Evolutionary conservation across 2,888 invertebrate species (phyloP).

Genomic region (Isotomurus palustris): DNA sequence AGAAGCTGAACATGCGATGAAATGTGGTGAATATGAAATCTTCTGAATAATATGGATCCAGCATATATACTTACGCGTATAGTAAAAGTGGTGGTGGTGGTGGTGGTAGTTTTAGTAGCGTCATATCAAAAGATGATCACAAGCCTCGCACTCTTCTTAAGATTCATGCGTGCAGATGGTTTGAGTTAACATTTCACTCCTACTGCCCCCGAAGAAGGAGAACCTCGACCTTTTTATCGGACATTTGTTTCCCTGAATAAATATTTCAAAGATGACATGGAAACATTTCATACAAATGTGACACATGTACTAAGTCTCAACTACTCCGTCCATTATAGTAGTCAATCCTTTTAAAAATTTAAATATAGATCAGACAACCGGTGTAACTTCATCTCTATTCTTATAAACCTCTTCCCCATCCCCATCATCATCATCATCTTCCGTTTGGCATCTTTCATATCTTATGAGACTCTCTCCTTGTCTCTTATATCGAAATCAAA

Average conservation of each 20-base stretch:
- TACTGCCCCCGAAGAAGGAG: no score
- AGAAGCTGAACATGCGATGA: no score
- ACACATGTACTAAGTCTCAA: slow-evolving; percentile 9
- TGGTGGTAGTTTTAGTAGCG: no score
- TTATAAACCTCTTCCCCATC: neutral
- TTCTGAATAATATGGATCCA: no score
- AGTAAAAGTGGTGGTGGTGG: no score
- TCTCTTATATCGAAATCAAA: no score
- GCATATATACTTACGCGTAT: no score
- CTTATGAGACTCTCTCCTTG: neutral
- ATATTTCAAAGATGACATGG: slow-evolving; percentile 3
- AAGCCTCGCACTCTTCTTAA: no score
- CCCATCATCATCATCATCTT: neutral
- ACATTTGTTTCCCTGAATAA: slow-evolving; percentile 10
- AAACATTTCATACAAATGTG: slow-evolving; percentile 6
- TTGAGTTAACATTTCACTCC: no score
- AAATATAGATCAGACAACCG: slow-evolving; percentile 13
- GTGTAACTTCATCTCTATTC: neutral
- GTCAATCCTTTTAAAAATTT: slow-evolving; percentile 9
- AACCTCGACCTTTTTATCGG: slow-evolving; percentile 14
- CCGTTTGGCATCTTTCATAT: neutral
- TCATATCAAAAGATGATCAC: no score
- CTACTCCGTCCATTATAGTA: slow-evolving; percentile 7
- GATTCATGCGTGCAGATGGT: neutral
- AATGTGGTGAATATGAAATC: no score